Conservation (phyloP, 37 sponge, comb jelly and placozoan genomes). For the Geodia barretti region DNA sequence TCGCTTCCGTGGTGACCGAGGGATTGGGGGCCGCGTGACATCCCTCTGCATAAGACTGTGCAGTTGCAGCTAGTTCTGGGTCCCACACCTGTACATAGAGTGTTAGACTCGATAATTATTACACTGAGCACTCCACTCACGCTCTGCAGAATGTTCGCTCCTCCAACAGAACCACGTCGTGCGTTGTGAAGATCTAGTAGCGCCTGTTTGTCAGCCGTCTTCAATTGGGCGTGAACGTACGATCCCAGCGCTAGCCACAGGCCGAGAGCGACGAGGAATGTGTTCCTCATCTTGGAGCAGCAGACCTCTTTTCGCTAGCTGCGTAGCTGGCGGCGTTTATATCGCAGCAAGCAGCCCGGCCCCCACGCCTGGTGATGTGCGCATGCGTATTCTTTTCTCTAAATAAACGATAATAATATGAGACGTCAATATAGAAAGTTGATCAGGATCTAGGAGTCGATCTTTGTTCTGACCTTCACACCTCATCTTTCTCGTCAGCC, state of each 20-base stretch:
- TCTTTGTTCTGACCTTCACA: no score
- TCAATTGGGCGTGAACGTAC: neutral
- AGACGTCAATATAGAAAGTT: no score
- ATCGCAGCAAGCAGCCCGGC: neutral
- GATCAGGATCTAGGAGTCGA: no score
- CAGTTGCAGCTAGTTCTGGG: conserved; percentile 12
- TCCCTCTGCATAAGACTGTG: conserved; percentile 25
- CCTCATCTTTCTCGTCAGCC: no score
- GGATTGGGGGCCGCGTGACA: conserved; percentile 21
- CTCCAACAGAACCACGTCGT: conserved; percentile 4
- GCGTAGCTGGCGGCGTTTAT: no score
- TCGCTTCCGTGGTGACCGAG: neutral
- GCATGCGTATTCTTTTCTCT: neutral
- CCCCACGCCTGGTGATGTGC: neutral
- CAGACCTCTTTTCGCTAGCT: no score
- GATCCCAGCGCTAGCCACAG: neutral
- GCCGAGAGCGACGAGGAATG: neutral
- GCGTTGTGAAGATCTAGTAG: conserved; percentile 43
- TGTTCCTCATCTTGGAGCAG: no score
- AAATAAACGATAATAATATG: no score
- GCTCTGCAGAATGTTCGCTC: conserved; percentile 14
- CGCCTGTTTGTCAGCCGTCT: conserved; percentile 33
- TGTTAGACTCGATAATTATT: neutral
- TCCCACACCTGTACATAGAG: conserved; percentile 14
- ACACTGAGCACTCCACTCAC: neutral